Evolutionary conservation across 2,797 vertebrate species (phyloP), one percentile per base, ranked within the genome.

Genomic region (Typhlichthys eigenmanni): DNA sequence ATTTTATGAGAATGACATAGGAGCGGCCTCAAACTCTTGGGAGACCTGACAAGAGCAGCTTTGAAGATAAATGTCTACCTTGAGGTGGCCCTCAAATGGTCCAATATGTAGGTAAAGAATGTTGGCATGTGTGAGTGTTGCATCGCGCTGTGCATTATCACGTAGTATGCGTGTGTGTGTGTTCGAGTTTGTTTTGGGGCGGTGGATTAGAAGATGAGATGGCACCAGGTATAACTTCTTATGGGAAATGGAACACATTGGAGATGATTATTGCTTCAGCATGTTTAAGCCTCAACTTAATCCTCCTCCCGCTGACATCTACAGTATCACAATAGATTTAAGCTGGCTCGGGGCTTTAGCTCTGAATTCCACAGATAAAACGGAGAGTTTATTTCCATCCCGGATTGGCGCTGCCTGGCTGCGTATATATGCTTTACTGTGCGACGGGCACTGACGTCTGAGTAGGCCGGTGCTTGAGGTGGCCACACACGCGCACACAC

Each of bases 151-250:
- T 34, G 19, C 19, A 19, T 19, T 19, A 19, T 19, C 19, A 3
- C 19, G 19, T 19, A 19, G 19, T 19, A 19, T 19, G 19, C 43
- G 16, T 6, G 64, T 57, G 48, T 58, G 64, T 57, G 48, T 58
- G 29, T 64, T 50, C 43, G 45, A 43, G 52, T 54, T 13, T 16
- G 47, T 17, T 48, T 13, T 47, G 13, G 45, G 59, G 60, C 47
- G 69, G 78, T 71, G 71, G 60, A 74, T 69, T 1, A 53, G 69
- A 71, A 93, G 92, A 92, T 91, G 87, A 79, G 76, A 88, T 90
- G 91, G 92, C 89, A 93, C 91, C 91, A 81, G 58, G 76, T 87
- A 74, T 71, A 84, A 55, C 56, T 60, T 75, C 87, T 91, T 89
- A 87, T 85, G 78, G 54, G 82, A 88, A 62, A 78, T 85, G 75